Evolutionary conservation across 1,140 invertebrate species (phyloP).

Genomic region (Luehdorfia chinensis): DNA sequence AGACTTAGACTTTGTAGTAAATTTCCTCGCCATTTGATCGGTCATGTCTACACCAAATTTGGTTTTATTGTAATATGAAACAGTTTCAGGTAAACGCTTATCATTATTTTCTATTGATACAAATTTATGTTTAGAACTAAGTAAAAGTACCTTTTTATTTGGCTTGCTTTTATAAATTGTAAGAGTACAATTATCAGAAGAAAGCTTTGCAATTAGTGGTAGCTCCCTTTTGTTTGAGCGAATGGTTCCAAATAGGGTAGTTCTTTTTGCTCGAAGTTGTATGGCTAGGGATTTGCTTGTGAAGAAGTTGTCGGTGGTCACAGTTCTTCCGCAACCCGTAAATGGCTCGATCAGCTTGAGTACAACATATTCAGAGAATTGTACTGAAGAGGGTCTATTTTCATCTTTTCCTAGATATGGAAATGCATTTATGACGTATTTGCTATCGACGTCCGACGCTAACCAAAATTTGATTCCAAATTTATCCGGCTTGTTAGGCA

Average conservation of each 20-base stretch:
- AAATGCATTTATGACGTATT: no score
- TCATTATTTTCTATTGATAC: conserved; percentile 17
- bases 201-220: conserved; percentile 27
- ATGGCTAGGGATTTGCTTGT: conserved; percentile 30
- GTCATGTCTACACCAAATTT: no score
- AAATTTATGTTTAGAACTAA: conserved; percentile 28
- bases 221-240: conserved; percentile 30
- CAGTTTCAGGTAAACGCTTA: conserved; percentile 30
- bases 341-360: no score
- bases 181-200: conserved; percentile 29
- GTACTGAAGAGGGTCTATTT: no score
- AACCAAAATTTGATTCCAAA: conserved; percentile 51
- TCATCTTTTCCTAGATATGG: no score
- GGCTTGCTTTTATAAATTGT: conserved; percentile 35
- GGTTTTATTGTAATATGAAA: no score
- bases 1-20: no score
- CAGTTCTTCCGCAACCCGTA: no score
- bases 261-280: conserved; percentile 33
- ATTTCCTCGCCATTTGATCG: conserved; percentile 25
- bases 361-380: no score
- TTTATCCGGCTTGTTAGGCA: conserved; percentile 19
- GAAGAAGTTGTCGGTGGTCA: no score
- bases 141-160: no score
- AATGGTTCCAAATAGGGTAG: conserved; percentile 37
- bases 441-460: conserved; percentile 36